These are phyloP conservation scores for Sus cebifrons DNA, from an alignment of 2,797 vertebrate species.

Conservation along the genomic window DNA sequence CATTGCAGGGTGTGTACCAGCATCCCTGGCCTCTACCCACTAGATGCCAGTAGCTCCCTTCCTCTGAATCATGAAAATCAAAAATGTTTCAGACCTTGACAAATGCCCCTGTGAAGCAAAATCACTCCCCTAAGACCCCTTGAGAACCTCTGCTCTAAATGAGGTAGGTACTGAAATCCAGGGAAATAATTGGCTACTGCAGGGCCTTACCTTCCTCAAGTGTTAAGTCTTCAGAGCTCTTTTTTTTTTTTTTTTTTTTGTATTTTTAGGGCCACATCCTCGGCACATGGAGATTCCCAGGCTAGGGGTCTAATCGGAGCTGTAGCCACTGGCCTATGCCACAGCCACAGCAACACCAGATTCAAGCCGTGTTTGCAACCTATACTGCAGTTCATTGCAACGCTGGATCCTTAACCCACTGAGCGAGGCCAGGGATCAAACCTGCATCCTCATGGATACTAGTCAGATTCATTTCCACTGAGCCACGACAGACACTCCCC, in stretches of 20 bases:
- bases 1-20: rapidly evolving
- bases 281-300: no score
- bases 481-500: not conserved
- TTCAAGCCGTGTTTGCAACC: no score
- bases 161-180: not conserved
- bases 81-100: not conserved
- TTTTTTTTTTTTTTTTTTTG: not conserved
- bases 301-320: no score
- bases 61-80: not conserved
- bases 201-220: not conserved
- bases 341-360: no score
- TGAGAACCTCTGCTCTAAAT: not conserved
- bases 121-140: not conserved
- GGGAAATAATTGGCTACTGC: not conserved
- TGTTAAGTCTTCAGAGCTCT: slow-evolving; percentile 3
- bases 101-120: not conserved
- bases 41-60: not conserved
- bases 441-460: no score
- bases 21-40: not conserved
- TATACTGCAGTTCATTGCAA: no score
- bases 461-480: no score
- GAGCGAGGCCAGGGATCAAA: no score
- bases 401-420: no score
- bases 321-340: no score
- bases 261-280: no score